Conservation (phyloP, 2,797 vertebrate genomes). For the Neosalanx taihuensis region DNA sequence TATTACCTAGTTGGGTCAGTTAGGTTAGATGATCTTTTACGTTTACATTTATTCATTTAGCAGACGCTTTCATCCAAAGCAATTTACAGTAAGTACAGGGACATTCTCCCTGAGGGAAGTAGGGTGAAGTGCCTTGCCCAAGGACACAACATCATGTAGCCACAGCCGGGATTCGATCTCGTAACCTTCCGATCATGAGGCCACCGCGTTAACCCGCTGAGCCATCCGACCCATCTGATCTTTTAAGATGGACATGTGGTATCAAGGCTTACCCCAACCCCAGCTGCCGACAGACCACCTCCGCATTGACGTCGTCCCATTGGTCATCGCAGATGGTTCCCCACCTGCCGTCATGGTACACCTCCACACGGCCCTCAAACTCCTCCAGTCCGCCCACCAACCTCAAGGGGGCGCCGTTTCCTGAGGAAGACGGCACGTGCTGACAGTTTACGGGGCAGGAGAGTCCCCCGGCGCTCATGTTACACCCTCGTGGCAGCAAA, state of each 20-base stretch:
- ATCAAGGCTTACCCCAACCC: conserved; percentile 63
- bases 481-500: not conserved
- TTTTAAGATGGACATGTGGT: no score
- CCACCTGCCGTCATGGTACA: conserved; percentile 61
- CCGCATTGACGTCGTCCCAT: conserved; percentile 73
- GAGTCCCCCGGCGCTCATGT: no score
- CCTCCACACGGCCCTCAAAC: conserved; percentile 70
- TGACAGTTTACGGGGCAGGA: not conserved
- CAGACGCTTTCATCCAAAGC: no score
- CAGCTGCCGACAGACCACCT: conserved; percentile 74
- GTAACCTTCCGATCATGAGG: no score
- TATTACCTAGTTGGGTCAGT: not conserved
- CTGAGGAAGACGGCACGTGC: conserved; percentile 53
- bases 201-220: no score
- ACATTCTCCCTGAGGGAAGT: no score
- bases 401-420: conserved; percentile 74
- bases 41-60: no score
- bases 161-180: no score
- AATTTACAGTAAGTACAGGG: no score
- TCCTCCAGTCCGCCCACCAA: conserved; percentile 79
- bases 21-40: not conserved
- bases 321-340: conserved; percentile 71
- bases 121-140: no score
- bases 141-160: no score
- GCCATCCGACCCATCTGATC: no score